Evolutionary conservation across 2,888 invertebrate species (phyloP), one percentile per base, ranked within the genome.

Genomic region (Yponomeuta malinellus): DNA sequence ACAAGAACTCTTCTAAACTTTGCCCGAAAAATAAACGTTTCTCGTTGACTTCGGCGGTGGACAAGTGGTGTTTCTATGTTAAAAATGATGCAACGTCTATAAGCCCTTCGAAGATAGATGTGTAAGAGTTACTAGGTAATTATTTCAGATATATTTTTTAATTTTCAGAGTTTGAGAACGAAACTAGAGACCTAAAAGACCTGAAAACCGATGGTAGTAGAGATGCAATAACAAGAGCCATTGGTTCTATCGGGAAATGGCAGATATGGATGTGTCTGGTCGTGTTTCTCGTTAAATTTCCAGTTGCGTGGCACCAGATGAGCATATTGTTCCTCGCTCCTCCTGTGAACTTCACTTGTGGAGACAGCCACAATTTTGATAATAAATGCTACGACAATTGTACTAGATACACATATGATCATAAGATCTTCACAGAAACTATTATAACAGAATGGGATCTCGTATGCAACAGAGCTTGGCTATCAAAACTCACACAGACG

Each of bases 261-360:
- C 96, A 96, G 80, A 91, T 96, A 74, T 93, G 94, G 89, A 93
- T 96, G 70, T 95, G 95, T 75, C 85, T 94, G 69, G 93, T 95
- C 0, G 93, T 96, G 63, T 95, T 95, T 74, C 87, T 96, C 10
- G 93, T 95, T 71, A 96, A 96, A 84, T 95, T 96, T 79, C 96
- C 96, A 0, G 95, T 96, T 0, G 96, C 96, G 0, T 96, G 96
- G 96, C 96, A 96, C 80, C 96, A 96, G 78, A 93, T 96, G 82
- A 95, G 94, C 74, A 96, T 96, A 73, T 95, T 96, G 72, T 96
- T 96, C 79, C 92, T 96, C 73, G 95, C 96, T 8, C 96, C 96
- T 0, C 94, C 94, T 0, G 93, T 93, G 71, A 86, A 93, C 29
- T 94, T 93, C 77, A 92, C 89, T 31, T 95, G 95, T 78, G 76